phyloP scores from a whole-genome alignment of 53 echinoderm and acorn worm genomes.

The Apostichopus leukothele region DNA sequence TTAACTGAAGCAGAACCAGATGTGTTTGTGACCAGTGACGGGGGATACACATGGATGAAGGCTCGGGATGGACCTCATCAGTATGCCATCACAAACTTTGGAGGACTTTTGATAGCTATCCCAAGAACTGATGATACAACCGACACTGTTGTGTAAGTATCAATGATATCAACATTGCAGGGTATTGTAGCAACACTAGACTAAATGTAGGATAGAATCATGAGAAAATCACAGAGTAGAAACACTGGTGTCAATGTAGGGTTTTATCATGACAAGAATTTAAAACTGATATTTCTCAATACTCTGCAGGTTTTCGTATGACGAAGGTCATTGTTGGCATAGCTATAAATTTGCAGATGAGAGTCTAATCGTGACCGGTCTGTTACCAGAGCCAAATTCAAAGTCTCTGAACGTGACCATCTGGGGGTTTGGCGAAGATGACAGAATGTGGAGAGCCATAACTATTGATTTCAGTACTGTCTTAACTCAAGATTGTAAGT shows the following conservation, averaged over 20 bases:
- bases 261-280: too few species aligned
- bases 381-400: slow-evolving; percentile 82
- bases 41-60: slow-evolving; percentile 84
- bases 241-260: too few species aligned
- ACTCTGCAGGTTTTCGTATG: slow-evolving; percentile 81
- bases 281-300: too few species aligned
- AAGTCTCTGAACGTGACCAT: slow-evolving; percentile 93
- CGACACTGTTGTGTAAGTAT: slow-evolving; percentile 76
- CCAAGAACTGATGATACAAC: slow-evolving; percentile 59
- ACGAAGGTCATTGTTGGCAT: slow-evolving; percentile 97
- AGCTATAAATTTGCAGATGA: slow-evolving; percentile 71
- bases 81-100: slow-evolving; percentile 87
- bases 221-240: too few species aligned
- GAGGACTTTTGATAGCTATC: slow-evolving; percentile 79
- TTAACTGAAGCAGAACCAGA: slow-evolving; percentile 72
- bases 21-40: slow-evolving; percentile 86
- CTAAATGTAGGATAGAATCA: too few species aligned
- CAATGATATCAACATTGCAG: neutral
- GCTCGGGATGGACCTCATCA: slow-evolving; percentile 82
- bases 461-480: slow-evolving; percentile 88
- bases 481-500: slow-evolving; percentile 78
- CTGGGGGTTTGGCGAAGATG: slow-evolving; percentile 85
- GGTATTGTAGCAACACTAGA: too few species aligned
- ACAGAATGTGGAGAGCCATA: slow-evolving; percentile 75
- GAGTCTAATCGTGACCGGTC: slow-evolving; percentile 69